Conservation (phyloP, 2,888 invertebrate species). For the Deilephila elpenor region DNA sequence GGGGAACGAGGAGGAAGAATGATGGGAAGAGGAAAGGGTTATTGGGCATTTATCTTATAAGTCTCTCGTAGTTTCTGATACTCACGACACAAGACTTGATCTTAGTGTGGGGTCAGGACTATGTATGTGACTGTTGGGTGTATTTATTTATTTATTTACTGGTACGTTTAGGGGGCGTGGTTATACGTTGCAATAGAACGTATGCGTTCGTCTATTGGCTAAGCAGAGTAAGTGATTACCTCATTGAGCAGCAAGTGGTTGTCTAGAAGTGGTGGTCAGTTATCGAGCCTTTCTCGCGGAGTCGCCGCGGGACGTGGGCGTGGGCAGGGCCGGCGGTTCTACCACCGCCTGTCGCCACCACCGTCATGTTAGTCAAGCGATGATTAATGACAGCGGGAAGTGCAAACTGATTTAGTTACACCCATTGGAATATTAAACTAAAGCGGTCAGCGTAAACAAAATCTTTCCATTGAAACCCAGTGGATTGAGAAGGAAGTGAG, state of each 20-base stretch:
- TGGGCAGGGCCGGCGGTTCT: conserved; percentile 65
- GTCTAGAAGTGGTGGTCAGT: conserved; percentile 55
- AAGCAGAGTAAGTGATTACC: conserved; percentile 26
- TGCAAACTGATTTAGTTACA: conserved; percentile 15
- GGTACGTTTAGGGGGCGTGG: no score
- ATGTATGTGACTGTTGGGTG: no score
- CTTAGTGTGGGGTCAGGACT: no score
- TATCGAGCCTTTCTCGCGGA: conserved; percentile 75
- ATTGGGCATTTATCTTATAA: no score
- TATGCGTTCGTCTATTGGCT: background rate
- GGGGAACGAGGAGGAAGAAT: no score
- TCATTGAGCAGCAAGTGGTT: conserved; percentile 52
- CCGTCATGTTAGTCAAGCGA: conserved; percentile 49
- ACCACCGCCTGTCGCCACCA: conserved; percentile 61
- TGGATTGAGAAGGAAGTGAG: no score
- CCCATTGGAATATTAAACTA: background rate
- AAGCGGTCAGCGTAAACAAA: no score
- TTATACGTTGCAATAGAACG: background rate
- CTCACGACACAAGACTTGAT: no score
- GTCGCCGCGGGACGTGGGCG: conserved; percentile 72
- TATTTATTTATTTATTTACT: no score
- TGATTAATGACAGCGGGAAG: conserved; percentile 14
- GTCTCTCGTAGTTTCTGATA: no score
- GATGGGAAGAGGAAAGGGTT: no score
- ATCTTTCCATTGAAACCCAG: no score